phyloP scores from a whole-genome alignment of 1,140 invertebrate genomes.

The Rhagoletis pomonella region DNA sequence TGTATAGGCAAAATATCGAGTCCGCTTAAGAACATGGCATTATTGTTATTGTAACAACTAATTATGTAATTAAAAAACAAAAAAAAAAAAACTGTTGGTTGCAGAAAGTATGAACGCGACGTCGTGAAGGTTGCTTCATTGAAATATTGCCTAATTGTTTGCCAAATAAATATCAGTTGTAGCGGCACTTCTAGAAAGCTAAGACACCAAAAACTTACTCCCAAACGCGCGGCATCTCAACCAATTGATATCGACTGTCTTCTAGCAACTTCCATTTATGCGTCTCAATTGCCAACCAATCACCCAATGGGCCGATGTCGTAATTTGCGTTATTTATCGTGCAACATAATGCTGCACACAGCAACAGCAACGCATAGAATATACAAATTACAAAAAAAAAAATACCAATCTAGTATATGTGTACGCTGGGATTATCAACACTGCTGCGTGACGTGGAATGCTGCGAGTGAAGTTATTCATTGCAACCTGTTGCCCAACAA shows the following conservation, averaged over 20 bases:
- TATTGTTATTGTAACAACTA: no score
- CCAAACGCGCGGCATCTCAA: not conserved
- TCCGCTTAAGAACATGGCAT: no score
- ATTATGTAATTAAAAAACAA: no score
- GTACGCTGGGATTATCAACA: not conserved
- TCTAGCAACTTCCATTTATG: conserved; percentile 24
- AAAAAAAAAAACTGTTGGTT: no score
- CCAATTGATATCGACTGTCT: not conserved
- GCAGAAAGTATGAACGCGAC: not conserved
- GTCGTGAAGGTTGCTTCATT: not conserved
- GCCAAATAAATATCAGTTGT: not conserved
- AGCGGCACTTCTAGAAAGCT: not conserved
- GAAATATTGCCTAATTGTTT: not conserved
- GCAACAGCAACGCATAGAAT: not conserved
- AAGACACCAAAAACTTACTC: not conserved
- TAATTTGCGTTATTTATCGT: conserved; percentile 41
- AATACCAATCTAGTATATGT: not conserved
- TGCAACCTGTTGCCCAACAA: conserved; percentile 42
- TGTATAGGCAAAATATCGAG: no score
- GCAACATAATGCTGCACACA: not conserved
- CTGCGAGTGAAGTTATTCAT: conserved; percentile 36
- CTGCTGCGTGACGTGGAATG: conserved; percentile 5
- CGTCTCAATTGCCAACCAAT: conserved; percentile 36
- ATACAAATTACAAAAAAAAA: not conserved
- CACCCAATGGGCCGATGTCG: conserved; percentile 35